A percentile compares a stretch with the other conserved stretches of the same genome.
Conservation (phyloP, 1,140 invertebrate genomes). For the Hormaphis cornu region DNA sequence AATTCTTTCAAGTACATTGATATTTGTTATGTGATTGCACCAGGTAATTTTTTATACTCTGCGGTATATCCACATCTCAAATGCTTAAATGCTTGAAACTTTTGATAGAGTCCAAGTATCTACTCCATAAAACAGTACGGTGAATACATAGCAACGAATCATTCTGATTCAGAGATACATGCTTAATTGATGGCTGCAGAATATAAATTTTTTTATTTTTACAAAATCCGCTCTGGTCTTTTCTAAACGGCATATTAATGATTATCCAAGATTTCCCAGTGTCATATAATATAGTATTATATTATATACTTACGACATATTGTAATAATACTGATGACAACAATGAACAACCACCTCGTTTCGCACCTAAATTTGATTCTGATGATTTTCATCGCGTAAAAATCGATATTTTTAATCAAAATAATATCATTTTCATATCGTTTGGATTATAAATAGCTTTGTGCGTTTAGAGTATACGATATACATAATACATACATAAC, state of each 20-base stretch:
- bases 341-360: too few relatives aligned
- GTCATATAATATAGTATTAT: too few relatives aligned
- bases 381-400: too few relatives aligned
- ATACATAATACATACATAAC: too few relatives aligned
- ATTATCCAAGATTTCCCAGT: neutral
- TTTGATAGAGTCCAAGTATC: constrained; percentile 14
- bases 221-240: constrained; percentile 26
- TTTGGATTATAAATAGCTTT: too few relatives aligned
- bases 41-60: neutral
- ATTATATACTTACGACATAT: too few relatives aligned
- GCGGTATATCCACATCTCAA: constrained; percentile 1
- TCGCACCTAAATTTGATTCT: too few relatives aligned
- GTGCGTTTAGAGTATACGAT: too few relatives aligned
- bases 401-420: too few relatives aligned
- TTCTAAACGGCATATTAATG: constrained; percentile 27
- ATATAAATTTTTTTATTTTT: constrained; percentile 6
- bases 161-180: constrained; percentile 5
- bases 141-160: constrained; percentile 24
- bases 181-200: neutral
- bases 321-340: too few relatives aligned
- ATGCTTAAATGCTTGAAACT: neutral
- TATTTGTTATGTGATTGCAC: neutral
- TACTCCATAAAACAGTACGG: constrained; percentile 3
- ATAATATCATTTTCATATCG: too few relatives aligned
- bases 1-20: neutral